Percentiles rank a stretch among this genome's conserved stretches.
These are phyloP conservation scores for Daboia siamensis DNA, from an alignment of 2,113 vertebrate species.

Conservation along the genomic window DNA sequence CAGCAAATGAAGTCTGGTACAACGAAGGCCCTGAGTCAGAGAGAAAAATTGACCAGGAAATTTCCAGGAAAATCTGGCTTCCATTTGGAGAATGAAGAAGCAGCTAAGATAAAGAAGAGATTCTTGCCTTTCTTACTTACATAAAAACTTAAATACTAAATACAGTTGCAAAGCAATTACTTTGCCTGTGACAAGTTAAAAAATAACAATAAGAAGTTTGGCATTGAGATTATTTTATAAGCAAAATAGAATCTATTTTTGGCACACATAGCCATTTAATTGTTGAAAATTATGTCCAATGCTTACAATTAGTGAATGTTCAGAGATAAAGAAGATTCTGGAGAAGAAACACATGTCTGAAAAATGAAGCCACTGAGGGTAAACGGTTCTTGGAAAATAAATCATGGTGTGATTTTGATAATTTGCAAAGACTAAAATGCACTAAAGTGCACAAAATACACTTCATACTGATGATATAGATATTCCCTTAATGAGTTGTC, in stretches of 20 bases:
- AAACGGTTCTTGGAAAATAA: neutral
- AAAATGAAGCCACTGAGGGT: neutral
- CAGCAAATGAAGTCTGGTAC: slow-evolving; percentile 20
- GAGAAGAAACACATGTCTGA: neutral
- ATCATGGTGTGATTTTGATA: neutral
- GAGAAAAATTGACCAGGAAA: slow-evolving; percentile 38
- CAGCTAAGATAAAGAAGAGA: neutral
- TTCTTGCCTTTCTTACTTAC: neutral
- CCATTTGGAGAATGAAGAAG: neutral
- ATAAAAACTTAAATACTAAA: neutral
- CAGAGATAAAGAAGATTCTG: neutral
- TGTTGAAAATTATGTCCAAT: neutral
- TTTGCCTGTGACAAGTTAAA: neutral
- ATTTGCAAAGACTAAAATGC: neutral
- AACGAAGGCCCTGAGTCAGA: neutral
- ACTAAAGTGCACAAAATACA: neutral
- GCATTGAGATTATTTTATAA: neutral
- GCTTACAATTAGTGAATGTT: neutral
- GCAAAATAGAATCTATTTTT: neutral
- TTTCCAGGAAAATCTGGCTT: neutral
- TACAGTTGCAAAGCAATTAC: neutral
- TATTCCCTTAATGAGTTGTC: neutral
- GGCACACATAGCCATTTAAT: neutral
- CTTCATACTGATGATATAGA: neutral
- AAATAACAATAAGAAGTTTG: neutral